These are phyloP conservation scores for Marcusenius ussheri DNA, from an alignment of 2,113 vertebrate species.

Conservation along the genomic window DNA sequence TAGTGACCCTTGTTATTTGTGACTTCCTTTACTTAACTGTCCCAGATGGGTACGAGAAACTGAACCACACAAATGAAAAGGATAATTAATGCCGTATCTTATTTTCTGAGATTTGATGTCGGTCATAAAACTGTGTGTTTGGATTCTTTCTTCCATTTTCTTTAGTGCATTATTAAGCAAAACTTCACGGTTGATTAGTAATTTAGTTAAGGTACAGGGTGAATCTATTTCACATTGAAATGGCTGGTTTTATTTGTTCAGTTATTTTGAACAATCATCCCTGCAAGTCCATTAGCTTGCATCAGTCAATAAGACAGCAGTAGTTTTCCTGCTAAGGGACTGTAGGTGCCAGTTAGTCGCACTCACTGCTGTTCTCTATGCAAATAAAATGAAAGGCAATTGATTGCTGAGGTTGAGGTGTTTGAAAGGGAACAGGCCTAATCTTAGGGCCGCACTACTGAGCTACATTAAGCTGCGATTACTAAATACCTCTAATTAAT, in stretches of 20 bases:
- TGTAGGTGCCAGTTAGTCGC: neutral
- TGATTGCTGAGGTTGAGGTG: neutral
- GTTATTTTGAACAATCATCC: neutral
- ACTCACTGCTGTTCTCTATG: neutral
- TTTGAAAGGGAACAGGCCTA: neutral
- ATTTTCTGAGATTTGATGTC: neutral
- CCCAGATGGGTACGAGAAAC: neutral
- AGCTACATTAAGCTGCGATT: neutral
- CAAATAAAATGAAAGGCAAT: neutral
- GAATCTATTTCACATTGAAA: neutral
- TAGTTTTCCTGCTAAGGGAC: neutral
- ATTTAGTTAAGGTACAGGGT: neutral
- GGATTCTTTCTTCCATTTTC: neutral
- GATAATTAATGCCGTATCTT: neutral
- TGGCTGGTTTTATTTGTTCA: neutral
- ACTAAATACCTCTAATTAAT: neutral
- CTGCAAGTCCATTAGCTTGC: neutral
- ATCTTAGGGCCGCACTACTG: neutral
- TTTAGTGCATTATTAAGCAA: neutral
- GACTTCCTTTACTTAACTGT: conserved; percentile 23
- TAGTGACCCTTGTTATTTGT: conserved; percentile 19
- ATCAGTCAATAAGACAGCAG: neutral
- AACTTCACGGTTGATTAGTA: no score
- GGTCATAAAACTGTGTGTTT: neutral
- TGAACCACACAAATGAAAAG: neutral